A percentile compares a stretch with the other conserved stretches of the same genome.
Conservation (phyloP, 2,113 vertebrate species). For the Okapia johnstoni region DNA sequence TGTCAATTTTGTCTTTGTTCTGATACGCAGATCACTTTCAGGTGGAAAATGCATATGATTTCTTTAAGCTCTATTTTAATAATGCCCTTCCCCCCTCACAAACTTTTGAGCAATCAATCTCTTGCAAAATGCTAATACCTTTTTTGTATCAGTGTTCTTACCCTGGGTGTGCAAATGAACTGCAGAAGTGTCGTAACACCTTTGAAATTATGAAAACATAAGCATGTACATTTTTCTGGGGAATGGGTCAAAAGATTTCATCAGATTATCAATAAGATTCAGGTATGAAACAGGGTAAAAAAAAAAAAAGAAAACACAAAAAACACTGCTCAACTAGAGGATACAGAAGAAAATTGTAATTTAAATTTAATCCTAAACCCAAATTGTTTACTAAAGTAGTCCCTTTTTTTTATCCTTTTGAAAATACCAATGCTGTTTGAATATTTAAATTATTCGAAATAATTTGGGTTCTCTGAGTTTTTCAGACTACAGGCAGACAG, state of each 20-base stretch:
- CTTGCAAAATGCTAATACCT: not conserved
- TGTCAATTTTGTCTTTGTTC: not conserved
- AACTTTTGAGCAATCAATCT: not conserved
- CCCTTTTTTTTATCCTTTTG: not conserved
- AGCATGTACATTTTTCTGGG: not conserved
- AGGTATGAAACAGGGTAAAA: not conserved
- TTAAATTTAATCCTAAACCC: slow-evolving; percentile 18
- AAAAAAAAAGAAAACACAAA: not conserved
- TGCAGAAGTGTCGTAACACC: not conserved
- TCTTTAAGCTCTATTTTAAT: not conserved
- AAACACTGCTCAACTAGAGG: not conserved
- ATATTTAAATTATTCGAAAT: slow-evolving; percentile 5
- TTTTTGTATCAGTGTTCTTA: not conserved
- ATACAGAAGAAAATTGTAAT: not conserved
- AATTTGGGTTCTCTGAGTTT: not conserved
- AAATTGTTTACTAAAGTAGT: slow-evolving; percentile 8
- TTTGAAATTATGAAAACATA: slow-evolving; percentile 22
- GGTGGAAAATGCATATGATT: not conserved
- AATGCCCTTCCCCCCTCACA: not conserved
- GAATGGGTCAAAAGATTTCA: not conserved
- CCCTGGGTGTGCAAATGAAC: not conserved
- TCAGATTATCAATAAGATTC: not conserved
- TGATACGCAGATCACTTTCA: slow-evolving; percentile 8
- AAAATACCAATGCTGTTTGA: not conserved
- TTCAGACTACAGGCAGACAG: not conserved